Evolutionary conservation across 2,888 invertebrate species (phyloP).

Genomic region (Chaetoderma sp.): DNA sequence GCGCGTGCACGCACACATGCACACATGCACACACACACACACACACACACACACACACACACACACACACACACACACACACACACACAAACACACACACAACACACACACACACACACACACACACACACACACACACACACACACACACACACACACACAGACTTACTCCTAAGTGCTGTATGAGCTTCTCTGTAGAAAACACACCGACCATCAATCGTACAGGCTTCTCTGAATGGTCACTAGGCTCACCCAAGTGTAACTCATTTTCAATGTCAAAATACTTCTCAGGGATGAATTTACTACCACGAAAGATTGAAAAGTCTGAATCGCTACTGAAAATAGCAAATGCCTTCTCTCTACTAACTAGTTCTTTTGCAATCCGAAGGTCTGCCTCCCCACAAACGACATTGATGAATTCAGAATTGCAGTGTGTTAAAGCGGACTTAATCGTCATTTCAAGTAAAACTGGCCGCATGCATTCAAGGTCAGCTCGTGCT

Average conservation of each 20-base stretch:
- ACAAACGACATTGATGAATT: constrained; percentile 44
- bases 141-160: too few relatives aligned
- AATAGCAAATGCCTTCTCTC: constrained; percentile 58
- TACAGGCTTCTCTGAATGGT: constrained; percentile 47
- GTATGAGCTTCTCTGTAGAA: constrained; percentile 41
- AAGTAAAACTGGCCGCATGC: constrained; percentile 55
- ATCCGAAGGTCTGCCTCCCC: constrained; percentile 63
- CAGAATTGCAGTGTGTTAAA: constrained; percentile 52
- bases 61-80: too few relatives aligned
- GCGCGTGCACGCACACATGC: too few relatives aligned
- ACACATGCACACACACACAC: too few relatives aligned
- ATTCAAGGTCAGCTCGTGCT: constrained; percentile 40
- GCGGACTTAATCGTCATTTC: constrained; percentile 54
- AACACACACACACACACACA: too few relatives aligned
- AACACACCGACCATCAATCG: constrained; percentile 54
- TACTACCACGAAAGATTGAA: constrained; percentile 54
- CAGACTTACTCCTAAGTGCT: constrained; percentile 49
- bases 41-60: too few relatives aligned
- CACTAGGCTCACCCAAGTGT: constrained; percentile 45
- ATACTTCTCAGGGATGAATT: constrained; percentile 54
- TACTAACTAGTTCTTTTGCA: constrained; percentile 48
- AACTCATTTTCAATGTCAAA: constrained; percentile 61
- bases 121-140: too few relatives aligned
- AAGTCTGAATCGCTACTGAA: constrained; percentile 66
- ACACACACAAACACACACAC: too few relatives aligned